Evolutionary conservation across 2,888 invertebrate genomes (phyloP).

Genomic region (Colletes collaris): DNA sequence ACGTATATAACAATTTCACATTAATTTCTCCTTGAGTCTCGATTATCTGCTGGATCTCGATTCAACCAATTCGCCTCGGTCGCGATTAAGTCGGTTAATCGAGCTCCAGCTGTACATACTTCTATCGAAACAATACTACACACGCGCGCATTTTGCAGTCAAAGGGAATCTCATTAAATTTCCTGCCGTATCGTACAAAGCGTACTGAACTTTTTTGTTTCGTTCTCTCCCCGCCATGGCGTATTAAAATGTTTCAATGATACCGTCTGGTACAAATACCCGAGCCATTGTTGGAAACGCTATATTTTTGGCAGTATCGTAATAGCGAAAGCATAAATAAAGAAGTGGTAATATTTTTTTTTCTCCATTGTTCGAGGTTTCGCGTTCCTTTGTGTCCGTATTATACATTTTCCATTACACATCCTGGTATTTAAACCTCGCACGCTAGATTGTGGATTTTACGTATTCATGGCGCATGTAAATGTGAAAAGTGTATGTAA

Average conservation of each 20-base stretch:
- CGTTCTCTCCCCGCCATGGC: not conserved
- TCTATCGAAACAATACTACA: conserved; percentile 16
- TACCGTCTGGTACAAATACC: not conserved
- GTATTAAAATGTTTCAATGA: conserved; percentile 24
- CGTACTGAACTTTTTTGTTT: not conserved
- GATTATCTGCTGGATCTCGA: conserved; percentile 12
- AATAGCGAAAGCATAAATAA: not conserved
- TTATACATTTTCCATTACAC: too few relatives aligned
- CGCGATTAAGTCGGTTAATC: conserved; percentile 23
- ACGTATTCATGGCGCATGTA: too few relatives aligned
- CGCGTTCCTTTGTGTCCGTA: too few relatives aligned
- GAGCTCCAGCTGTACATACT: conserved; percentile 4
- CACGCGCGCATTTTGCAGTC: conserved; percentile 24
- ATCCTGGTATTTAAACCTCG: too few relatives aligned
- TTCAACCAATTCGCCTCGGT: conserved; percentile 10
- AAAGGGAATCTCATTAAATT: conserved; percentile 31
- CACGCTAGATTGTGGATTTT: too few relatives aligned
- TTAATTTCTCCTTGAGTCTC: conserved; percentile 1
- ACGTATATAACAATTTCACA: not conserved
- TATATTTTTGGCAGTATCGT: not conserved
- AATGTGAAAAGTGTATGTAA: too few relatives aligned
- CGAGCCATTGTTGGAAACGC: not conserved
- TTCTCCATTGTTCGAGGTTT: too few relatives aligned
- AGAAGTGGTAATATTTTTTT: not conserved
- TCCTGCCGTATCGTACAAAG: conserved; percentile 18